Evolutionary conservation across 2,797 vertebrate genomes (phyloP).

Genomic region (Sorex maritimensis): DNA sequence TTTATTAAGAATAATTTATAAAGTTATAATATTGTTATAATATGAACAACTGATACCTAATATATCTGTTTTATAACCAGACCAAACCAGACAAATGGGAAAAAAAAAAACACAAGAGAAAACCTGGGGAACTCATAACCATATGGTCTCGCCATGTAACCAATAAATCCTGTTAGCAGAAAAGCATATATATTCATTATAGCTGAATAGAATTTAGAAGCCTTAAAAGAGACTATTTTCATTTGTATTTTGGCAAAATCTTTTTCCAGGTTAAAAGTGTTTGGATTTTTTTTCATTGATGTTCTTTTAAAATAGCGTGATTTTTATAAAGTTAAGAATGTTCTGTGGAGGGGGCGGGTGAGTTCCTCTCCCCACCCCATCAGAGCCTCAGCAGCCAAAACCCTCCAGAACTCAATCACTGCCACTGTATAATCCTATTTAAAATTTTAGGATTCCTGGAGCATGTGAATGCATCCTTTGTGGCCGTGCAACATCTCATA

Average conservation of each 20-base stretch:
- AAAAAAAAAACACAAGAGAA: not conserved
- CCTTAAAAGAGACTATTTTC: not conserved
- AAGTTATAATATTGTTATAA: too few species aligned
- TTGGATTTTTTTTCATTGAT: not conserved
- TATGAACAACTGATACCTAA: too few species aligned
- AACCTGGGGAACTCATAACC: too few species aligned
- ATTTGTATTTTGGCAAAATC: not conserved
- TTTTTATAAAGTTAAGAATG: conserved; percentile 29
- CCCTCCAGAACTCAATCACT: too few species aligned
- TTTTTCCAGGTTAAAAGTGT: not conserved
- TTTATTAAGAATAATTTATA: too few species aligned
- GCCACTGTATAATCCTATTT: too few species aligned
- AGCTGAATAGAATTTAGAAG: not conserved
- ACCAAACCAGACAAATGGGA: not conserved
- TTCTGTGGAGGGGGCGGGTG: not conserved
- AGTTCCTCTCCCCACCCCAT: too few species aligned
- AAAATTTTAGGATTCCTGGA: too few species aligned
- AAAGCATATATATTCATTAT: not conserved
- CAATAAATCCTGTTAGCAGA: not conserved
- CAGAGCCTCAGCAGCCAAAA: too few species aligned
- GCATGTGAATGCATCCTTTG: too few species aligned
- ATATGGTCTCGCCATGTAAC: too few species aligned
- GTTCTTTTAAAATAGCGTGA: not conserved
- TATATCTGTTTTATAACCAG: not conserved
- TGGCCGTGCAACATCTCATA: too few species aligned